Evolutionary conservation across 2,797 vertebrate species (phyloP), one percentile per base, ranked within the genome.

Genomic region (Rhadinocentrus ornatus): DNA sequence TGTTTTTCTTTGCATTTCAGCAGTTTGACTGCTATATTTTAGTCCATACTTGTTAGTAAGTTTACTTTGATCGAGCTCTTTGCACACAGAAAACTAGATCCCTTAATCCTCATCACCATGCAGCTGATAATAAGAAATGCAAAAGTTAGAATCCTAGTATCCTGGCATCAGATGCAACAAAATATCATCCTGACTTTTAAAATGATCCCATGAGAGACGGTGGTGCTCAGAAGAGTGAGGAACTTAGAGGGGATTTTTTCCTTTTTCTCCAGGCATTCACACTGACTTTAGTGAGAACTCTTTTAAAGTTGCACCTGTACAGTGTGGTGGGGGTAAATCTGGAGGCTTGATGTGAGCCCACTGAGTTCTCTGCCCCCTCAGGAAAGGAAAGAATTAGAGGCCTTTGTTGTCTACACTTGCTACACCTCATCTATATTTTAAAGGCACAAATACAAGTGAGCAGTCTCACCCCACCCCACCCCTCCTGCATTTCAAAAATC

Each of bases 221-320:
- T 60, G 63, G 37, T 61, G 66, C 73, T 69, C 69, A 63, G 69
- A 74, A 77, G 80, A 76, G 27, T 54, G 50, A 48, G 31, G 57
- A 72, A 77, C 77, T 44, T 34, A 48, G 10, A 58, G 37, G 50
- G 35, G 34, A 52, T 74, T 69, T 66, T 53, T 77, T 55, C 70
- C 59, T 64, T 57, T 72, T 65, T 73, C 87, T 85, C 61, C 78
- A 77, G 86, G 75, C 69, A 5, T 72, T 61, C 56, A 53, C 64
- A 44, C 68, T 50, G 63, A 78, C 84, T 80, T 71, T 59, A 77
- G 37, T 44, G 66, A 71, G 73, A 69, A 59, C 59, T 72, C 73
- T 69, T 90, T 91, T 86, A 86, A 92, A 87, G 88, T 75, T 76
- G 88, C 90, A 91, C 91, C 90, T 93, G 93, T 88, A 85, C 3